Base-by-base conservation (phyloP, 1,140 invertebrate species). In the Drosophila varians region DNA sequence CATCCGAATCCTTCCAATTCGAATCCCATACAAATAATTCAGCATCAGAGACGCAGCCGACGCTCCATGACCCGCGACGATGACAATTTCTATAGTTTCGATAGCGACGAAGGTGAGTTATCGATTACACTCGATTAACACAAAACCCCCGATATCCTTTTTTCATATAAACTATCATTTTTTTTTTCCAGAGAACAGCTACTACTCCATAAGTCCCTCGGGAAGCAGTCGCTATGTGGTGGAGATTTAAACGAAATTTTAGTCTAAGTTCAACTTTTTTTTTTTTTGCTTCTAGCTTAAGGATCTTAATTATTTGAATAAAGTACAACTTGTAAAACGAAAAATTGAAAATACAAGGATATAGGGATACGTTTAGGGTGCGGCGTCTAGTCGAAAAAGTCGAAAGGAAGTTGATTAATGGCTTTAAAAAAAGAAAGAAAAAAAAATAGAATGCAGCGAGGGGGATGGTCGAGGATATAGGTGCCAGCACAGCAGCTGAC, bases 221-320 rank as follows among this genome's bases (percentile, higher is more conserved):
- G 73, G 75, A 71, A 90, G 89, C 70, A 89, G 82, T 77, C 89
- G 89, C 54, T 90, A 90, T 45, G 84, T 90, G 45, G 89, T 90
- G 28, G 84, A 90, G 26, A 89, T 90, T 18, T 90, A 54, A 84
- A 8, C 45, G 12, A 42, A 18, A 45, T n/a, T 34, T 9, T 9
- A 42, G 18, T 48, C 34, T 7, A 47, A 31, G 28, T 11, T 11
- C 9, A 11, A 2, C 4, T 11, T 31, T 31, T 31, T 28, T 9
- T 25, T 28, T 52, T 57, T 68, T 62, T 40, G 49, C 31, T 21
- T 14, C 21, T 61, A 36, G 66, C 49, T 2, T 61, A 61, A 56
- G 36, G 36, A 26, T 38, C 43, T 47, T 61, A 36, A 34, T 28
- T 55, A 64, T 46, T 12, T 49, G 28, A 23, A 72, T 51, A 62